Evolutionary conservation across 2,797 vertebrate genomes (phyloP).

Genomic region (Gymnodraco acuticeps): DNA sequence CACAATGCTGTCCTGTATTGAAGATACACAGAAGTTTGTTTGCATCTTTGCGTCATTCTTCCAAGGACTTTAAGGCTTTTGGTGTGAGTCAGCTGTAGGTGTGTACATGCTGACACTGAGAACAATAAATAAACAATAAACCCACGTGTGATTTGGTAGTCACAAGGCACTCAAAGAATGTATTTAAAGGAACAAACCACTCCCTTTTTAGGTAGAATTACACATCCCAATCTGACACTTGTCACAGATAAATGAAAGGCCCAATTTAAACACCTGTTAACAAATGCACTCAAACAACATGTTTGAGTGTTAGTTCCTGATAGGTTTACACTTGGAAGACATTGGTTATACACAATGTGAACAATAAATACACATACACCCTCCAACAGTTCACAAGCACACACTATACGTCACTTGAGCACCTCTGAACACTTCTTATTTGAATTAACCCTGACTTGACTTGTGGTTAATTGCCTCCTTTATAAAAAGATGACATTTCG

Average conservation of each 20-base stretch:
- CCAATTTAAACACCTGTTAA: constrained; percentile 21
- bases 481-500: constrained; percentile 64
- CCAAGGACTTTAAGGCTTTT: constrained; percentile 12
- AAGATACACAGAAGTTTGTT: not conserved
- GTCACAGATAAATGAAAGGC: constrained; percentile 9
- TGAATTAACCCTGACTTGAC: constrained; percentile 25
- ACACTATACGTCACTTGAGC: not conserved
- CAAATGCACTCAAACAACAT: not conserved
- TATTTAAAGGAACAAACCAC: constrained; percentile 6
- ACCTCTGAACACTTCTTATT: not conserved
- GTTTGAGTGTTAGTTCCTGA: not conserved
- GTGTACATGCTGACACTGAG: not conserved
- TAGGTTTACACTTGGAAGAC: not conserved
- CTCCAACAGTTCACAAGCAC: not conserved
- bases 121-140: constrained; percentile 31
- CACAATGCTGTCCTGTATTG: not conserved
- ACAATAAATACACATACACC: constrained; percentile 6
- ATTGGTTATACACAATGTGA: not conserved
- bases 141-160: not conserved
- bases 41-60: not conserved
- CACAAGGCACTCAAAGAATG: constrained; percentile 5
- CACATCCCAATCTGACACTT: constrained; percentile 37
- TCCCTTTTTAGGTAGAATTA: constrained; percentile 47
- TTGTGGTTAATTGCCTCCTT: constrained; percentile 44
- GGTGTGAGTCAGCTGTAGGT: constrained; percentile 2